Base-by-base conservation (phyloP, 1,140 invertebrate species). In the Bombus waltoni region DNA sequence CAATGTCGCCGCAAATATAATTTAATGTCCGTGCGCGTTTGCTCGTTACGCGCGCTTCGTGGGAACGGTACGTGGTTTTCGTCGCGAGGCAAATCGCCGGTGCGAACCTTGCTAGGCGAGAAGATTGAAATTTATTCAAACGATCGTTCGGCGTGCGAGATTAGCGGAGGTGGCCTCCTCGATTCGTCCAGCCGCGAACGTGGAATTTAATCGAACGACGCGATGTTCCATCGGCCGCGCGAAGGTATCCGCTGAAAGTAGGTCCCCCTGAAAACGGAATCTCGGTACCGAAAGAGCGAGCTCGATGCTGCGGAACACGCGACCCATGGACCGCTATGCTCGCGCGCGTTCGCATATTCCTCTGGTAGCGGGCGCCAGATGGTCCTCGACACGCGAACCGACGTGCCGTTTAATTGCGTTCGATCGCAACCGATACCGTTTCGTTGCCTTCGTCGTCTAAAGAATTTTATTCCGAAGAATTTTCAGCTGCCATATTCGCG, bases 381-480 rank as follows among this genome's bases (percentile, higher is more conserved):
- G 86, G 78, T 88, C 44, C 59, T 35, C 42, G 47, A 77, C 81
- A 72, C 81, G 86, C 86, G 62, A 82, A 72, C 70, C 74, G 57
- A 79, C 79, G 73, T 79, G 66, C 75, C 62, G 71, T 83, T 88
- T 88, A 88, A 88, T 88, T 28, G n/a, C 42, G 22, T 81, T 47
- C 18, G 72, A 74, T 44, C 40, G 76, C 28, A 11, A 32, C 40
- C 25, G 25, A 22, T n/a, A 5, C 38, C 38, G 25, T 62, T 62
- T 40, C 15, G 8, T 15, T 25, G 40, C 1, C n/a, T 32, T 2
- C 5, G 62, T 65, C 32, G 32, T 35, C 10, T 22, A 35, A 62
- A 11, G 3, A n/a, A 62, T n/a, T 13, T 13, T n/a, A 32, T 32
- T 35, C 10, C 35, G 28, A 62, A 11, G 3, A n/a, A 62, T n/a